Base-by-base conservation (phyloP, 2,797 vertebrate genomes). In the Rhinichthys osculus region DNA sequence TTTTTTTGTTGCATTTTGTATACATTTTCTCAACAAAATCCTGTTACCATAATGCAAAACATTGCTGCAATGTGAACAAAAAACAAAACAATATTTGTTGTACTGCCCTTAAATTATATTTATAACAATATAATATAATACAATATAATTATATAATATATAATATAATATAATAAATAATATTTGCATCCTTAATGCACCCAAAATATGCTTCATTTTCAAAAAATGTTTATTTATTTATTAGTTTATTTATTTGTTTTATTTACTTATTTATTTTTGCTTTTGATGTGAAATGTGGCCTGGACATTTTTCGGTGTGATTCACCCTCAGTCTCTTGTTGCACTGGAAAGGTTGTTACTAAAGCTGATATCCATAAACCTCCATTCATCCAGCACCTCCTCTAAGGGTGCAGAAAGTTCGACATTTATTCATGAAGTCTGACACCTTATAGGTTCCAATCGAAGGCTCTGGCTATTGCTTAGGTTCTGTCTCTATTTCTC, bases 381-480 rank as follows among this genome's bases (percentile, higher is more conserved):
- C 27, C 10, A 74, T 64, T 64, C n/a, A 42, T 35, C 16, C 35
- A 59, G 5, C 78, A 69, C 8, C 47, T 67, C 42, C 3, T 50
- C 30, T 11, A 78, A 21, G 13, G 11, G 16, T 42, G 35, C 76
- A 59, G 76, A 78, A 78, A 62, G 35, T 50, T 44, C 59, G 19
- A 85, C 52, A 81, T 87, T 74, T 84, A 80, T 69, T 74, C 38
- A 57, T 81, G 59, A 81, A 80, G 42, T 66, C 44, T 81, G 76
- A 83, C 64, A 80, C 69, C 77, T 83, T 70, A 80, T 72, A 42
- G 17, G 16, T 77, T 77, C 17, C n/a, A 84, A 52, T 40, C 9
- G 1, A 52, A 30, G 50, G 38, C 38, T 78, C 64, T 40, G 64
- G 52, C 42, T 30, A 30, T 50, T 67, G n/a, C 44, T 67, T 50